phyloP scores from a whole-genome alignment of 1,140 invertebrate genomes.

The Diplogasteroides magnus region DNA sequence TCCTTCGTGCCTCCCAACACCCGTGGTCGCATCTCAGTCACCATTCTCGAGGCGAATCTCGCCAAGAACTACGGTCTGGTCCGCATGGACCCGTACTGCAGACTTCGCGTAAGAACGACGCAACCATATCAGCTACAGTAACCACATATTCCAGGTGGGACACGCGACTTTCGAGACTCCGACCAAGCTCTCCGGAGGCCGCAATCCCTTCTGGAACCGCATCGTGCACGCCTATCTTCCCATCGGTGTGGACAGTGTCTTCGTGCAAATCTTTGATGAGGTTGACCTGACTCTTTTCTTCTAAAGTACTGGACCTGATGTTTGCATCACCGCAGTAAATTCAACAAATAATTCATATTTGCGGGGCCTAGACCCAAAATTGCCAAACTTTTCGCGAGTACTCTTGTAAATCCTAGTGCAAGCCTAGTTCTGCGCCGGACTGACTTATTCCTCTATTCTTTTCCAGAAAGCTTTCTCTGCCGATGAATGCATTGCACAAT shows the following conservation, averaged over 20 bases:
- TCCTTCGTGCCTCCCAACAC: slow-evolving; percentile 63
- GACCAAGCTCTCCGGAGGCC: slow-evolving; percentile 86
- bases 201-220: slow-evolving; percentile 90
- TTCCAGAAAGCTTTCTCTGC: slow-evolving; percentile 78
- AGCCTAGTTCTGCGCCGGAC: no score
- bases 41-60: slow-evolving; percentile 69
- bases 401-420: not conserved
- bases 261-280: slow-evolving; percentile 92
- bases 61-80: slow-evolving; percentile 93
- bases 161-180: slow-evolving; percentile 90
- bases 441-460: not conserved
- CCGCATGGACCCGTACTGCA: slow-evolving; percentile 91
- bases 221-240: slow-evolving; percentile 82
- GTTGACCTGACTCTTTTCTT: slow-evolving; percentile 43
- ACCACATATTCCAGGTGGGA: slow-evolving; percentile 63
- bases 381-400: not conserved
- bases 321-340: no score
- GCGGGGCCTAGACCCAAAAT: not conserved
- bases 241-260: slow-evolving; percentile 76
- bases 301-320: not conserved
- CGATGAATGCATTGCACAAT: slow-evolving; percentile 90
- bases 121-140: not conserved
- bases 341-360: not conserved
- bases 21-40: slow-evolving; percentile 70
- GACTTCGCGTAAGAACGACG: slow-evolving; percentile 51